These are phyloP conservation scores for Catharus bicknelli DNA, from an alignment of 2,113 vertebrate genomes.

Conservation along the genomic window DNA sequence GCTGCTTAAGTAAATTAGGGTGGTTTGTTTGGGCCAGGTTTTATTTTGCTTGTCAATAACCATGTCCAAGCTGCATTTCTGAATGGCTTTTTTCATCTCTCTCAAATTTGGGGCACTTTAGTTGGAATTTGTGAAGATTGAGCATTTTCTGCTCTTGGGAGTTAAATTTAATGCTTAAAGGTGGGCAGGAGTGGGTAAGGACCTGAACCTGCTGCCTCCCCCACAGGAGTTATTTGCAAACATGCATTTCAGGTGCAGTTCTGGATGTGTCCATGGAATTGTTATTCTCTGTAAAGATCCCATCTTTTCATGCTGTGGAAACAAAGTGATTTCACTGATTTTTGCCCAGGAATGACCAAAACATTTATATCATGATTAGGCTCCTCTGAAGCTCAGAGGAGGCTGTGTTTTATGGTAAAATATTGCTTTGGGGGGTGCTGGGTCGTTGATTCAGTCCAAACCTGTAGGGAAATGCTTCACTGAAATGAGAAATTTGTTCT, in stretches of 20 bases:
- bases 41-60: neutral
- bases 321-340: neutral
- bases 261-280: neutral
- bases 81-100: neutral
- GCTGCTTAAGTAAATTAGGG: neutral
- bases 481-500: neutral
- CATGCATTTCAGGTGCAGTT: neutral
- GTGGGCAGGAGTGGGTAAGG: neutral
- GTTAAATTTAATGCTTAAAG: neutral
- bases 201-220: neutral
- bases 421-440: neutral
- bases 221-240: neutral
- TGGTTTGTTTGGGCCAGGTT: neutral
- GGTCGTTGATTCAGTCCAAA: neutral
- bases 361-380: fast-evolving
- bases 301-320: neutral
- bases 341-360: neutral
- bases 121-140: neutral
- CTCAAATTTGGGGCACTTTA: neutral
- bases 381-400: neutral
- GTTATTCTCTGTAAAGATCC: neutral
- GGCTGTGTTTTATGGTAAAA: neutral
- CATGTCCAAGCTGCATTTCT: neutral
- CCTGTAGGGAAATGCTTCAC: neutral
- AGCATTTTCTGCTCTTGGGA: neutral